These are phyloP conservation scores for Brachyalestes nurse DNA, from an alignment of 2,797 vertebrate genomes.

Conservation along the genomic window DNA sequence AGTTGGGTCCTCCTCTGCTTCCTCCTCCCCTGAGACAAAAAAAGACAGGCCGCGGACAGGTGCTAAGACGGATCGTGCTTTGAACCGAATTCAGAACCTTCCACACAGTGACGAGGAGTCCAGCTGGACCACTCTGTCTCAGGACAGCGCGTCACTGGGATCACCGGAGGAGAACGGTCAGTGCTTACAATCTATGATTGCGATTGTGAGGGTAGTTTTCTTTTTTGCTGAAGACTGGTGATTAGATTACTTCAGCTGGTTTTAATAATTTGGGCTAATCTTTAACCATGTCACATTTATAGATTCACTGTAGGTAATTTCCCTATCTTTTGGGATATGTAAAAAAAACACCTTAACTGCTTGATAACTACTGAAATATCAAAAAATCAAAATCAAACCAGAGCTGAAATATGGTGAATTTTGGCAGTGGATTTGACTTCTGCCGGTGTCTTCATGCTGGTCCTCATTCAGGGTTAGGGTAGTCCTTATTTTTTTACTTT, in stretches of 20 bases:
- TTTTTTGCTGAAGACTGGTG: neutral
- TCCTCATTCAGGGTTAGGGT: no score
- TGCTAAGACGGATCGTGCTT: constrained; percentile 93
- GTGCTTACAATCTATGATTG: constrained; percentile 5
- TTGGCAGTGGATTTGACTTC: no score
- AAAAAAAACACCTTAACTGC: no score
- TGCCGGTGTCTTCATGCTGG: no score
- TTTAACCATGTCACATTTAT: no score
- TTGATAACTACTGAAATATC: no score
- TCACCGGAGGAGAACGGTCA: constrained; percentile 92
- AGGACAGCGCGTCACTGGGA: constrained; percentile 88
- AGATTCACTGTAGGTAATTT: no score
- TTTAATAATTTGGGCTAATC: no score
- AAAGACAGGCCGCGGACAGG: constrained; percentile 93
- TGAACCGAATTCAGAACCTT: constrained; percentile 96
- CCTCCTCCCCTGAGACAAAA: constrained; percentile 89
- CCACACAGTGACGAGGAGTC: constrained; percentile 96
- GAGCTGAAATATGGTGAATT: no score
- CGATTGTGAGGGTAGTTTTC: neutral
- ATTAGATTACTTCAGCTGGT: neutral
- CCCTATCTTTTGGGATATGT: no score
- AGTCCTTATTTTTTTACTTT: no score
- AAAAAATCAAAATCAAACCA: no score
- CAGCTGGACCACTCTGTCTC: constrained; percentile 96
- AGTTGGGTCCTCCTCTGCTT: constrained; percentile 73